These are phyloP conservation scores for Macrostomum cliftonense DNA, from an alignment of 2,888 invertebrate species.

Conservation along the genomic window DNA sequence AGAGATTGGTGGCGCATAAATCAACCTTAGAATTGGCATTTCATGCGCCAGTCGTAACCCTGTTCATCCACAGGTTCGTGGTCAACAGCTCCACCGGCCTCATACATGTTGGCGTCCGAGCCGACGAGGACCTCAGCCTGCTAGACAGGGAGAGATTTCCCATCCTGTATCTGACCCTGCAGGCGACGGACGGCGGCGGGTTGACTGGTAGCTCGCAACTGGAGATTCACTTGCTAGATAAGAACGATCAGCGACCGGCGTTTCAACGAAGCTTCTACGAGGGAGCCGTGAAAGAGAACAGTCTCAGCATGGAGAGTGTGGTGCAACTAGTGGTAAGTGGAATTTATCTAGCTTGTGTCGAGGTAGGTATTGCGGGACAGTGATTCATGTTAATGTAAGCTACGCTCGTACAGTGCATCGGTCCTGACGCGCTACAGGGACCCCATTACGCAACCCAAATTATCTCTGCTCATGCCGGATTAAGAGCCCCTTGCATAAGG, in stretches of 20 bases:
- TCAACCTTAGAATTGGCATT: no score
- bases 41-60: no score
- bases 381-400: no score
- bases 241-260: conserved; percentile 26
- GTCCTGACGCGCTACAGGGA: no score
- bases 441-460: no score
- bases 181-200: conserved; percentile 62
- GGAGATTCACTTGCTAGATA: conserved; percentile 22
- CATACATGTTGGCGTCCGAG: conserved; percentile 43
- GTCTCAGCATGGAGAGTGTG: conserved; percentile 57
- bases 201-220: conserved; percentile 22
- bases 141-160: conserved; percentile 62
- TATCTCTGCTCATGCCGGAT: no score
- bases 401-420: no score
- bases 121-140: conserved; percentile 21
- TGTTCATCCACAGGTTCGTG: conserved; percentile 46
- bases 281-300: conserved; percentile 50
- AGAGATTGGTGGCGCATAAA: no score
- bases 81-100: conserved; percentile 51
- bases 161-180: conserved; percentile 57
- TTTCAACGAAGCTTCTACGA: conserved; percentile 24
- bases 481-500: no score
- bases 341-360: no score
- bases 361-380: no score
- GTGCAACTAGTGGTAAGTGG: conserved; percentile 48